Evolutionary conservation across 2,113 vertebrate genomes (phyloP).

Genomic region (Tapirus terrestris): DNA sequence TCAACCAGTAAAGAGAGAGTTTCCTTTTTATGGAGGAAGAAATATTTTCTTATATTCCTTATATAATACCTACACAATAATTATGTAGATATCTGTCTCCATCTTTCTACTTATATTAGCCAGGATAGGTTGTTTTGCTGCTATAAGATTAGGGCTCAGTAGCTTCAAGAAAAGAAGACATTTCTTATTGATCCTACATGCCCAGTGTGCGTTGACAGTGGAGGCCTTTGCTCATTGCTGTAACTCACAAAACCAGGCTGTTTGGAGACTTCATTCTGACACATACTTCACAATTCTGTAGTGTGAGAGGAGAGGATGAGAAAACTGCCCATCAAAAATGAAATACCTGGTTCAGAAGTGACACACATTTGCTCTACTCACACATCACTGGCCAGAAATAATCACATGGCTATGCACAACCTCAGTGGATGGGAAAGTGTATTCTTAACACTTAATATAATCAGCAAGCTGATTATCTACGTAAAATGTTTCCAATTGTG

Average conservation of each 20-base stretch:
- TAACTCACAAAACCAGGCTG: neutral
- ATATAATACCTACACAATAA: neutral
- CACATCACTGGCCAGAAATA: neutral
- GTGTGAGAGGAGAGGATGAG: neutral
- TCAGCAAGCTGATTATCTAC: neutral
- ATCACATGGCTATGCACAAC: neutral
- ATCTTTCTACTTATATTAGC: neutral
- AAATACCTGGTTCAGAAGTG: neutral
- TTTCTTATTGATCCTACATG: neutral
- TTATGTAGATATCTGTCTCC: neutral
- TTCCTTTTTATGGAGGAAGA: neutral
- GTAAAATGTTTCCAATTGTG: neutral
- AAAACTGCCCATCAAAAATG: neutral
- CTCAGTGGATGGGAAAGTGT: neutral
- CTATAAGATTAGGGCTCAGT: neutral
- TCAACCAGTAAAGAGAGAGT: neutral
- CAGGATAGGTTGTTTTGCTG: neutral
- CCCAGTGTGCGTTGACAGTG: neutral
- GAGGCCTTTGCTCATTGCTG: neutral
- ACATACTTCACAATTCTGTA: neutral
- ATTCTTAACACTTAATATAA: neutral
- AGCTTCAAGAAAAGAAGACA: neutral
- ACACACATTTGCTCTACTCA: neutral
- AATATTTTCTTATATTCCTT: neutral
- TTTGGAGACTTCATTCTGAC: neutral